These are phyloP conservation scores for Falco cherrug DNA, from an alignment of 2,797 vertebrate species.

Conservation along the genomic window DNA sequence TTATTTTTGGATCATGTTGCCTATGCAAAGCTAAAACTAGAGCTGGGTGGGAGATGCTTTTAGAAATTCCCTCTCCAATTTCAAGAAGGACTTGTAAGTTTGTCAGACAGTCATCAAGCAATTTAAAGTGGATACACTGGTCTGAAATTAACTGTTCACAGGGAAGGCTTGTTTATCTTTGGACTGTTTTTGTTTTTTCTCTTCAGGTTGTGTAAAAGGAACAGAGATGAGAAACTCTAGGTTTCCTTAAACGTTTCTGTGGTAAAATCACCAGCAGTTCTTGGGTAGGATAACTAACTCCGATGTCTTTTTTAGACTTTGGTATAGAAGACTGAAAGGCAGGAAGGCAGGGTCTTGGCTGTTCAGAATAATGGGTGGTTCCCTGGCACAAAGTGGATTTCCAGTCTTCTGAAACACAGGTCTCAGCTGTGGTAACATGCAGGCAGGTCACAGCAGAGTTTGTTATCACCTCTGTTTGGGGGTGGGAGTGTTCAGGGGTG, in stretches of 20 bases:
- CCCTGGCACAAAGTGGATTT: background rate
- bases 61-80: background rate
- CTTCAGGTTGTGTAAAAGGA: background rate
- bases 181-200: background rate
- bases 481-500: background rate
- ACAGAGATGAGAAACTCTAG: background rate
- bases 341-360: background rate
- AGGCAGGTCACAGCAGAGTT: background rate
- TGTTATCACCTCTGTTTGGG: background rate
- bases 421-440: background rate
- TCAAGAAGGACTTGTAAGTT: background rate
- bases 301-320: background rate
- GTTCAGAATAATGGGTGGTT: background rate
- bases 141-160: background rate
- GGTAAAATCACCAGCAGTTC: background rate
- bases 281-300: background rate
- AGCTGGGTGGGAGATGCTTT: rapidly evolving
- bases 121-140: background rate
- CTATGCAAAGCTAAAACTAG: background rate
- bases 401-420: background rate
- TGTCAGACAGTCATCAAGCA: background rate
- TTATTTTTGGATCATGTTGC: background rate
- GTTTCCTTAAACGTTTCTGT: background rate
- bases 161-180: background rate
- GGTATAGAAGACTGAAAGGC: background rate